Percentiles rank a stretch among this genome's conserved stretches.
Conservation (phyloP, 2,113 vertebrate species). For the Urocitellus parryii region DNA sequence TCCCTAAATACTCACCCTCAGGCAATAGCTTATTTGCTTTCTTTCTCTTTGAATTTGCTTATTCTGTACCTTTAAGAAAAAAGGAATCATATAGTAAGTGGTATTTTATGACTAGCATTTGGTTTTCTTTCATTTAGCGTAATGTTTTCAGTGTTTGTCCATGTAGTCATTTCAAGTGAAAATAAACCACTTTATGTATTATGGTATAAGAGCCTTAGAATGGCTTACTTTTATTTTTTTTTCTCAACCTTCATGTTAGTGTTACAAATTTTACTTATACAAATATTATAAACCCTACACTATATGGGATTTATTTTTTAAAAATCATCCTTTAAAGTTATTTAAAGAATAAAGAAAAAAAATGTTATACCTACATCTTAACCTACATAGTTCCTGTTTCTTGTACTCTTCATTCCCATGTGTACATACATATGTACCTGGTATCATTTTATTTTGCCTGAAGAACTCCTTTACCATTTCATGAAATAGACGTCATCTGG, state of each 20-base stretch:
- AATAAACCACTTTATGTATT: background rate
- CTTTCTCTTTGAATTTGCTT: background rate
- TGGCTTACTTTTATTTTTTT: background rate
- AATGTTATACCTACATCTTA: background rate
- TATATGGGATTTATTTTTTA: background rate
- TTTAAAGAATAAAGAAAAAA: conserved; percentile 1
- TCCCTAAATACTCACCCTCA: background rate
- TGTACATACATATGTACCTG: background rate
- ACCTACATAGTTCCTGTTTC: background rate
- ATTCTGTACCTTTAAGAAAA: background rate
- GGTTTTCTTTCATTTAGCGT: background rate
- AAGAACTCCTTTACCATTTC: background rate
- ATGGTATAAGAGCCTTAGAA: background rate
- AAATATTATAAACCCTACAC: background rate
- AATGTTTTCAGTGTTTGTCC: background rate
- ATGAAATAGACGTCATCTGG: background rate
- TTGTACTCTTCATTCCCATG: background rate
- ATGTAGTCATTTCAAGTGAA: background rate
- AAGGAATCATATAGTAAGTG: background rate
- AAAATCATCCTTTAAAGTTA: background rate
- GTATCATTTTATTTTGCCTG: conserved; percentile 16
- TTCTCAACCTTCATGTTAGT: background rate
- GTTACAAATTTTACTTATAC: background rate
- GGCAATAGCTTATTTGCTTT: background rate
- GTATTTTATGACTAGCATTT: background rate